Evolutionary conservation across 2,113 vertebrate genomes (phyloP), one percentile per base, ranked within the genome.

Genomic region (Grammomys surdaster): DNA sequence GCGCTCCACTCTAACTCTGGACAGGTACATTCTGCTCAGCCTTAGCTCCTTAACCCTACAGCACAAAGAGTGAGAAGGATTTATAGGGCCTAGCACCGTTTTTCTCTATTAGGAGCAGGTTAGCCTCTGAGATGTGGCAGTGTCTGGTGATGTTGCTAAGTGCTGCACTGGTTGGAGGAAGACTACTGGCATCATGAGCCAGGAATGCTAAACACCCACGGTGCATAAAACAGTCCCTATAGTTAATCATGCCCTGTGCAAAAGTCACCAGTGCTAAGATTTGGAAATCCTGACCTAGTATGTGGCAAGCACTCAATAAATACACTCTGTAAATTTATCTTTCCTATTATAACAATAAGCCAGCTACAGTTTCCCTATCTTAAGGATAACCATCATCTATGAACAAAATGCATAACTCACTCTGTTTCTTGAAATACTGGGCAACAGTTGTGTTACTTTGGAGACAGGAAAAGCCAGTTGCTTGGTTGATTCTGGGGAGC

Each of bases 391-490:
- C 51, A 95, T 80, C 19, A 72, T 26, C 56, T 80, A 22, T 87
- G 60, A 96, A 90, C 13, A 60, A 94, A 95, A 70, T 56, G 3
- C 46, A 56, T 48, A 90, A 97, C 98, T 97, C 96, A 99, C 99
- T 98, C 99, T 98, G 97, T 98, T 98, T 95, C 98, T 93, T 43
- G 96, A 72, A 20, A 97, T 96, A 78, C 14, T 96, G 26, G 99
- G 99, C 78, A 99, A 98, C 0, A 99, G 89, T 80, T 99, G 99
- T 97, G 96, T 98, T 94, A 99, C 97, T 92, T 91, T 94, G 54
- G 90, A 89, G 92, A 99, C 43, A 56, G 99, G 99, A 98, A 99
- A 99, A 46, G 93, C 97, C 80, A 98, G 99, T 87, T 98, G 99
- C 97, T 98, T 99, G 4, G 95, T 95, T 84, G 99, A 99, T 95